Percentiles rank a stretch among this genome's conserved stretches.
Conservation (phyloP, 2,797 vertebrate species). For the Yasuhikotakia modesta region DNA sequence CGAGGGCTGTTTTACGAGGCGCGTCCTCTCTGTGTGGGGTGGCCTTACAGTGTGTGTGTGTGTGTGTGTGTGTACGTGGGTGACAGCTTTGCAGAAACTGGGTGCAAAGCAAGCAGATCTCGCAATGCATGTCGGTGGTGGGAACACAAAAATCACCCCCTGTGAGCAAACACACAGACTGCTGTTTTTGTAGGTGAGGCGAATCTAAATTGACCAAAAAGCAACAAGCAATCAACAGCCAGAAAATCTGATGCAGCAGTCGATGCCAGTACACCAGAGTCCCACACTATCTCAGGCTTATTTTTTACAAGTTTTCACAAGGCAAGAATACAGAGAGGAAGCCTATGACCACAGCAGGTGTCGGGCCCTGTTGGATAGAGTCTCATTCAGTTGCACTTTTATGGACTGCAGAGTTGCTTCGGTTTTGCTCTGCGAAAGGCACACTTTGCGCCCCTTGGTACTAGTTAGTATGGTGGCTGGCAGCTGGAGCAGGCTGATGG, state of each 20-base stretch:
- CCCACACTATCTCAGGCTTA: not conserved
- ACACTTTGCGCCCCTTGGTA: conserved; percentile 65
- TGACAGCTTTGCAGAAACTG: conserved; percentile 18
- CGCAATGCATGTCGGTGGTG: not conserved
- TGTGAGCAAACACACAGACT: conserved; percentile 18
- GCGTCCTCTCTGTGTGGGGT: conserved; percentile 65
- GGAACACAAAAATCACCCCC: conserved; percentile 34
- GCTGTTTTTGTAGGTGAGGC: conserved; percentile 31
- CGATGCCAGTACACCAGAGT: conserved; percentile 8
- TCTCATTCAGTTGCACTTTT: conserved; percentile 38
- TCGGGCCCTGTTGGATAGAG: conserved; percentile 31
- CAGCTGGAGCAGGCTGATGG: conserved; percentile 75
- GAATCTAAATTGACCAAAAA: conserved; percentile 46
- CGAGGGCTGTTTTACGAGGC: conserved; percentile 74
- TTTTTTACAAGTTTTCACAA: conserved; percentile 23
- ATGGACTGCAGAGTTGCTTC: conserved; percentile 41
- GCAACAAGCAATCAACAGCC: conserved; percentile 35
- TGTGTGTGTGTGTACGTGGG: conserved; percentile 39
- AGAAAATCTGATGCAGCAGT: conserved; percentile 35
- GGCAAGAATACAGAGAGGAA: not conserved
- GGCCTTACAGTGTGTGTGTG: conserved; percentile 46
- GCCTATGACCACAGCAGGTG: conserved; percentile 44
- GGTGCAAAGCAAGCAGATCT: conserved; percentile 19
- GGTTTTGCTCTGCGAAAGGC: conserved; percentile 37
- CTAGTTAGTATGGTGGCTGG: conserved; percentile 71